phyloP scores from a whole-genome alignment of 2,113 vertebrate genomes.

The Macrotis lagotis region DNA sequence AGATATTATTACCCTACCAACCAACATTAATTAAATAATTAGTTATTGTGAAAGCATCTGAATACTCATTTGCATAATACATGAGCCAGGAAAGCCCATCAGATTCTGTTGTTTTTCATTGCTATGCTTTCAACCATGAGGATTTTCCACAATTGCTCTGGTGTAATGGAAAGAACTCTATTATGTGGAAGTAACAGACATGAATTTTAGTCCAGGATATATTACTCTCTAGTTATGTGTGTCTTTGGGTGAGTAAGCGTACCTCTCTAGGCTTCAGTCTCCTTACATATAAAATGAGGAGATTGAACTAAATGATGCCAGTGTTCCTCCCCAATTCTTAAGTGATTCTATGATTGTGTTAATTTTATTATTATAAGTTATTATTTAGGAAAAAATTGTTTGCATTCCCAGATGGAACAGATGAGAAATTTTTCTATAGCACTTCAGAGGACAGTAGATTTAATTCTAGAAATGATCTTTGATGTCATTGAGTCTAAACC shows the following conservation, averaged over 20 bases:
- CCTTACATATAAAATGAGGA: slow-evolving; percentile 1
- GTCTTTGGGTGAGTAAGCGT: background rate
- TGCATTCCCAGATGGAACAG: background rate
- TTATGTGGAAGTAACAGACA: background rate
- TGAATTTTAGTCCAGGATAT: background rate
- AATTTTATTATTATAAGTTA: background rate
- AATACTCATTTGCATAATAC: slow-evolving; percentile 50
- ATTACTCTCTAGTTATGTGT: background rate
- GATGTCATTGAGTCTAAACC: background rate
- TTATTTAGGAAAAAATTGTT: background rate
- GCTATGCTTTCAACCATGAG: slow-evolving; percentile 10
- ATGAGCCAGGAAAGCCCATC: slow-evolving; percentile 31
- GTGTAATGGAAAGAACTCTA: background rate
- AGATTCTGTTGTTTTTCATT: slow-evolving; percentile 49
- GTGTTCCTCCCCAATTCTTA: background rate
- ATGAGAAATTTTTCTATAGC: background rate
- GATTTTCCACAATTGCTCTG: slow-evolving; percentile 54
- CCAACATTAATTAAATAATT: slow-evolving; percentile 31
- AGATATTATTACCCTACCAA: slow-evolving; percentile 33
- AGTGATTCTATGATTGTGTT: background rate
- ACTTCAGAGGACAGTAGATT: background rate
- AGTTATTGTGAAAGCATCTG: slow-evolving; percentile 47
- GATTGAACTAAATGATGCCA: background rate
- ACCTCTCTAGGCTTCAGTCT: slow-evolving; percentile 4
- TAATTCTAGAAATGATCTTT: background rate